These are phyloP conservation scores for Caenorhabditis sp. DNA, from an alignment of 2,888 invertebrate species.

Conservation along the genomic window DNA sequence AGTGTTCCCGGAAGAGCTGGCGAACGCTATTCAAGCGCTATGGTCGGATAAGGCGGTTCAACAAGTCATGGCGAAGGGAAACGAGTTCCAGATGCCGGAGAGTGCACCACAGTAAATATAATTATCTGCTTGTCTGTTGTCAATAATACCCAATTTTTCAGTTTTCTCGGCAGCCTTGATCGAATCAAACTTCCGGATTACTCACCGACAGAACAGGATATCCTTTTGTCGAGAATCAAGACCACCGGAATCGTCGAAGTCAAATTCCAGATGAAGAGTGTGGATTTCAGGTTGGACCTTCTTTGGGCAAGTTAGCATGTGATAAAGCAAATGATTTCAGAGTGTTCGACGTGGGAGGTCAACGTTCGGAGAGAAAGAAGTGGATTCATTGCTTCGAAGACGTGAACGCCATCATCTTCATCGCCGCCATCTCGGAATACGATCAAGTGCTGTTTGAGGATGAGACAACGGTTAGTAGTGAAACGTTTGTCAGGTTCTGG, in stretches of 20 bases:
- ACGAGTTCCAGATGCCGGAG: conserved; percentile 81
- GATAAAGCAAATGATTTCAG: conserved; percentile 67
- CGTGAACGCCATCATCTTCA: conserved; percentile 82
- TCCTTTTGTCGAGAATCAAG: conserved; percentile 82
- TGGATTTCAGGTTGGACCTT: conserved; percentile 83
- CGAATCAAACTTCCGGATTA: conserved; percentile 78
- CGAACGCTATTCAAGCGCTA: conserved; percentile 74
- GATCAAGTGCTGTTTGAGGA: conserved; percentile 83
- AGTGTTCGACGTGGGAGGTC: conserved; percentile 83
- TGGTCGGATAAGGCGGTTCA: conserved; percentile 78
- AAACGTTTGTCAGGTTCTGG: not conserved
- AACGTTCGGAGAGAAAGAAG: conserved; percentile 81
- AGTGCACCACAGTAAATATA: conserved; percentile 79
- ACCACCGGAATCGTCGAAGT: conserved; percentile 83
- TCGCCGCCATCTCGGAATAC: conserved; percentile 79
- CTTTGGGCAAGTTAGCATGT: too few species aligned
- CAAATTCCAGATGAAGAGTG: conserved; percentile 83
- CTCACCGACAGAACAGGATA: conserved; percentile 82
- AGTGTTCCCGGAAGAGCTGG: conserved; percentile 76
- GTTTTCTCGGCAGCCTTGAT: conserved; percentile 80
- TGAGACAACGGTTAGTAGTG: conserved; percentile 79
- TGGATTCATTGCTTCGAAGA: conserved; percentile 82
- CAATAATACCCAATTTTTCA: conserved; percentile 67
- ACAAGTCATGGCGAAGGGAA: conserved; percentile 74
- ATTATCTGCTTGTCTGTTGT: not conserved